phyloP scores from a whole-genome alignment of 2,888 invertebrate genomes.

The Parochlus steinenii region DNA sequence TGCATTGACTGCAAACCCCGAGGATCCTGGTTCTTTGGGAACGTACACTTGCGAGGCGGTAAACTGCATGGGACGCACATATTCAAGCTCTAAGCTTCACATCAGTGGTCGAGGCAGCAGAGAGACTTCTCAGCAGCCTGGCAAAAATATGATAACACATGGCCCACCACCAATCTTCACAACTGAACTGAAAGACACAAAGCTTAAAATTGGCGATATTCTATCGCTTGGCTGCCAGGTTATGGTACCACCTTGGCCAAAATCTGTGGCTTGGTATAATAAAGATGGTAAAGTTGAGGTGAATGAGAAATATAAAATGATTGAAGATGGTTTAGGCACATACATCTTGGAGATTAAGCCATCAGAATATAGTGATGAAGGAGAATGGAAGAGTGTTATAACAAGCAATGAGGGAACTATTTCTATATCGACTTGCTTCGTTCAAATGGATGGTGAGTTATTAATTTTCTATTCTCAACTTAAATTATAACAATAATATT shows the following conservation, averaged over 20 bases:
- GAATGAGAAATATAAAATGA: conserved; percentile 49
- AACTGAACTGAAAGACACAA: conserved; percentile 54
- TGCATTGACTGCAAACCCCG: conserved; percentile 66
- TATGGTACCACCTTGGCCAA: conserved; percentile 73
- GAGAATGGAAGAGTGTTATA: conserved; percentile 81
- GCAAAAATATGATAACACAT: conserved; percentile 33
- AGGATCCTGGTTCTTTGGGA: conserved; percentile 72
- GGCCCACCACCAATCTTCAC: conserved; percentile 61
- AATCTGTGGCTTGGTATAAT: conserved; percentile 70
- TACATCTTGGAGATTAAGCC: conserved; percentile 59
- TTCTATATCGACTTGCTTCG: conserved; percentile 55
- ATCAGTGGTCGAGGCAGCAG: conserved; percentile 56
- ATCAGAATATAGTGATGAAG: conserved; percentile 66
- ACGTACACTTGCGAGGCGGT: conserved; percentile 77
- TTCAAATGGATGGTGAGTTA: conserved; percentile 60
- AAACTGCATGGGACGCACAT: conserved; percentile 75
- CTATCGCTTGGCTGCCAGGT: conserved; percentile 61
- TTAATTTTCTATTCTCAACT: conserved; percentile 2
- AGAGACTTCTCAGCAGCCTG: conserved; percentile 50
- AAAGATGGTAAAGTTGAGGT: conserved; percentile 61
- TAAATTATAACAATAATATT: conserved; percentile 4
- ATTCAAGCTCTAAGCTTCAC: conserved; percentile 70
- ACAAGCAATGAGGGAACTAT: conserved; percentile 57
- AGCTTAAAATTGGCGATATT: conserved; percentile 60
- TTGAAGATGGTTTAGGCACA: conserved; percentile 71